Evolutionary conservation across 2,797 vertebrate genomes (phyloP).

Genomic region (Danionella dracula): DNA sequence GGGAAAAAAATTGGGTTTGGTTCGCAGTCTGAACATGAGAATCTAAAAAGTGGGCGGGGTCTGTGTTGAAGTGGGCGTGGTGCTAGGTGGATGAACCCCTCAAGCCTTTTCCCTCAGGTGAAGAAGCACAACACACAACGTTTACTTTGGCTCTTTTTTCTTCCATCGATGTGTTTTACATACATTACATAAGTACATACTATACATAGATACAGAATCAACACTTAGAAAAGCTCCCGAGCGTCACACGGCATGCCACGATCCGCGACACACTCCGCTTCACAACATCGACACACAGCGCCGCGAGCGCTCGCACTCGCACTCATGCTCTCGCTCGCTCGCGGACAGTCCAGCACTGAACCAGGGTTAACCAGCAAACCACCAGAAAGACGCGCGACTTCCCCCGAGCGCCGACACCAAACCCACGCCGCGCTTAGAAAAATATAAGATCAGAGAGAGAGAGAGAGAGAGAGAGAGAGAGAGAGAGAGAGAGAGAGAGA

Average conservation of each 20-base stretch:
- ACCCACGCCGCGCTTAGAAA: slow-evolving; percentile 54
- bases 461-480: not conserved
- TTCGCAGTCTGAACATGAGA: no score
- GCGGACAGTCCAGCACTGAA: slow-evolving; percentile 36
- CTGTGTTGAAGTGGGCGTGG: no score
- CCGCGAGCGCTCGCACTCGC: slow-evolving; percentile 40
- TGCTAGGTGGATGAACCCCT: no score
- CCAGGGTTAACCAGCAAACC: slow-evolving; percentile 35
- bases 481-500: not conserved
- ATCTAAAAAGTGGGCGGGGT: no score
- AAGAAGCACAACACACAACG: not conserved
- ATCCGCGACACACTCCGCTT: slow-evolving; percentile 55
- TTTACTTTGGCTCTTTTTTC: slow-evolving; percentile 37
- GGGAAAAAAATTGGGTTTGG: no score
- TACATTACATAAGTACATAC: slow-evolving; percentile 54
- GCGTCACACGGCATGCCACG: slow-evolving; percentile 68
- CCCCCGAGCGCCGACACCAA: slow-evolving; percentile 19
- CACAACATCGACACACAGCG: slow-evolving; percentile 39
- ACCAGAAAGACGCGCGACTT: slow-evolving; percentile 18
- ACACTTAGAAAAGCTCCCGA: slow-evolving; percentile 56
- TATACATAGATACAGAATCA: slow-evolving; percentile 53
- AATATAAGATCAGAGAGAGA: slow-evolving; percentile 56
- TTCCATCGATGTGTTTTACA: slow-evolving; percentile 60
- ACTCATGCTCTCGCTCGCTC: slow-evolving; percentile 18
- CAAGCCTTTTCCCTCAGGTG: no score